Base-by-base conservation (phyloP, 2,113 vertebrate species). In the Sylvilagus bachmani region DNA sequence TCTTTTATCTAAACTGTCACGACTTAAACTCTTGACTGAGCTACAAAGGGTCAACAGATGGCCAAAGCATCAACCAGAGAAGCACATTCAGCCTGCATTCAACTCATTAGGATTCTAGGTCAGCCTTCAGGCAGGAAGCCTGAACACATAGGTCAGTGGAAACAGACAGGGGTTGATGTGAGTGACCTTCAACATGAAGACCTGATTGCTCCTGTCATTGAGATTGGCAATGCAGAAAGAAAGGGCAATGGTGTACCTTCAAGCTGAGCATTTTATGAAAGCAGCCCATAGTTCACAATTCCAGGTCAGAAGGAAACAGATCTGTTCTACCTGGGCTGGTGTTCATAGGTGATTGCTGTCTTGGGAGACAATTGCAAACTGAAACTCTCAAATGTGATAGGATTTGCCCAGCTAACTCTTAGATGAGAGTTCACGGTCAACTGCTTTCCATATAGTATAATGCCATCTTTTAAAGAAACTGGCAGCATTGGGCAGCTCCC, bases 21-120 rank as follows among this genome's bases (percentile, higher is more conserved):
- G 11, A 3, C 69, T 67, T 86, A 94, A 93, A 29, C 55, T 86
- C 51, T 77, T 88, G 51, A 69, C 81, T 67, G 21, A 78, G 14
- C 33, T 90, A 12, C 19, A 73, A 38, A 86, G 36, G 69, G 31
- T 90, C 74, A 90, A 74, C 61, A 85, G 64, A 93, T 90, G 86
- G 12, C n/a, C 62, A 86, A 80, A n/a, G 4, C 17, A 89, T 33
- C 71, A 93, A 64, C 77, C 17, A 51, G 64, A 92, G 79, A 66
- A 89, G 64, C 64, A 90, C 88, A 69, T 83, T 69, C 69, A 90
- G 29, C 36, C 61, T 88, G 67, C 85, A 90, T 90, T 80, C 58
- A 61, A 31, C 62, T 95, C 55, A 83, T 95, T 85, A 83, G 24
- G 31, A 92, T 86, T 92, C 73, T 51, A 79, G 88, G 66, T 96